Conservation (phyloP, 35 echinoderm and acorn worm species). For the Antedon bifida region DNA sequence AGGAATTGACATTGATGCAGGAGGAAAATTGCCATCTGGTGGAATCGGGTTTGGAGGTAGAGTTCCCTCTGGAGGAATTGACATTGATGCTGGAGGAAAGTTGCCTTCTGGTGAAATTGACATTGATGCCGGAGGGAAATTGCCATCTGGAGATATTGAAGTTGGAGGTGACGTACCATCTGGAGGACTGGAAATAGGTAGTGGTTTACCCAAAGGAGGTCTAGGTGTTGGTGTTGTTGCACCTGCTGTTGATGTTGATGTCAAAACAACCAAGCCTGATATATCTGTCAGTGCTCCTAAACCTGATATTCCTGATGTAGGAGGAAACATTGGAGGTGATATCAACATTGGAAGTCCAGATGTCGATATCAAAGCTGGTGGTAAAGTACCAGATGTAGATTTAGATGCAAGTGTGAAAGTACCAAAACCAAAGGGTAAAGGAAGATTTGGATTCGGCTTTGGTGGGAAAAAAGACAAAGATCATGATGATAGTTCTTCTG, state of each 20-base stretch:
- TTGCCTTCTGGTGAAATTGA: conserved; percentile 26
- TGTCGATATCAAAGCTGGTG: conserved; percentile 26
- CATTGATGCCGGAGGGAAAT: conserved; percentile 4
- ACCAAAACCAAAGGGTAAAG: neutral
- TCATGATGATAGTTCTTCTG: conserved; percentile 1
- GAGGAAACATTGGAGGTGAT: conserved; percentile 3
- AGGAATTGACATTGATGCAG: conserved; percentile 18
- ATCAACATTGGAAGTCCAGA: conserved; percentile 18
- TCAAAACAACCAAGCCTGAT: conserved; percentile 41
- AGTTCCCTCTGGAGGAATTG: conserved; percentile 13
- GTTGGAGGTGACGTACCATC: conserved; percentile 10
- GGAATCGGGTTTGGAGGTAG: neutral
- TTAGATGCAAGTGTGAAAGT: conserved; percentile 9
- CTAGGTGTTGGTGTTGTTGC: conserved; percentile 9
- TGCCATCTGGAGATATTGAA: conserved; percentile 8
- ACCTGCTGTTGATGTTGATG: conserved; percentile 18
- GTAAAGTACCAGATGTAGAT: neutral
- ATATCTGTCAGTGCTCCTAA: neutral
- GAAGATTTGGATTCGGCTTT: conserved; percentile 20
- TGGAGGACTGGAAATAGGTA: neutral
- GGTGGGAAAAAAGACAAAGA: conserved; percentile 10
- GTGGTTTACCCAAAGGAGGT: neutral
- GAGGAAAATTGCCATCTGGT: conserved; percentile 26
- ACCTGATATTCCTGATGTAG: conserved; percentile 8
- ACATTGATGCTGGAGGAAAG: conserved; percentile 25